A percentile compares a stretch with the other conserved stretches of the same genome.
These are phyloP conservation scores for Troides oblongomaculatus DNA, from an alignment of 2,888 invertebrate species.

Conservation along the genomic window DNA sequence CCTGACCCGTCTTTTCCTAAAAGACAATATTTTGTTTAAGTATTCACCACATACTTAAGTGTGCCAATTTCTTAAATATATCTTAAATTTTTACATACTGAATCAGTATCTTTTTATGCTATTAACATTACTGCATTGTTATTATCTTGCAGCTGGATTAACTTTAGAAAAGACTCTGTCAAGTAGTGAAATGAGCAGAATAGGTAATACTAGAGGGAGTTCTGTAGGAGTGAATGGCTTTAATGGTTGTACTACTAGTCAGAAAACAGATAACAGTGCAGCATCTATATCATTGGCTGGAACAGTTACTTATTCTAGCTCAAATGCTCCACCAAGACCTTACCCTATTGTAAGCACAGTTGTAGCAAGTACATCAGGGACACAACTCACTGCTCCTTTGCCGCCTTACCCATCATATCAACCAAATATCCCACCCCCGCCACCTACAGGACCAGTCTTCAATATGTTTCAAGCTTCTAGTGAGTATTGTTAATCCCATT, in stretches of 20 bases:
- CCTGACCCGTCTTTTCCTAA: no score
- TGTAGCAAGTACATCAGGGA: not conserved
- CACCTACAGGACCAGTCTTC: conserved; percentile 19
- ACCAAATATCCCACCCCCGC: conserved; percentile 23
- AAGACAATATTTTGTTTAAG: no score
- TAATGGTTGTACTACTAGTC: conserved; percentile 20
- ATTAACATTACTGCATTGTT: not conserved
- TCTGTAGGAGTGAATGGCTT: conserved; percentile 14
- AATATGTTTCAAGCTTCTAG: conserved; percentile 9
- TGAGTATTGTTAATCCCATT: conserved; percentile 16
- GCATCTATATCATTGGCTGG: conserved; percentile 2
- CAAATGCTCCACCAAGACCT: not conserved
- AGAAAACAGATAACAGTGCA: conserved; percentile 15
- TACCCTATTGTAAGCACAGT: not conserved
- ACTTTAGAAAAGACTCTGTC: conserved; percentile 12
- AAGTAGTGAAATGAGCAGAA: conserved; percentile 1
- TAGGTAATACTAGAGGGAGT: conserved; percentile 8
- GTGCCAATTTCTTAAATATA: no score
- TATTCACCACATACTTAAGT: no score
- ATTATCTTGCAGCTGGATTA: conserved; percentile 17
- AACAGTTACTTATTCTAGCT: conserved; percentile 5
- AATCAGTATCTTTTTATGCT: not conserved
- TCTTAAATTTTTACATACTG: no score
- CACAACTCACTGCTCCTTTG: conserved; percentile 1
- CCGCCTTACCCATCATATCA: conserved; percentile 22